phyloP scores from a whole-genome alignment of 2,888 invertebrate genomes.

The Carabus problematicus region DNA sequence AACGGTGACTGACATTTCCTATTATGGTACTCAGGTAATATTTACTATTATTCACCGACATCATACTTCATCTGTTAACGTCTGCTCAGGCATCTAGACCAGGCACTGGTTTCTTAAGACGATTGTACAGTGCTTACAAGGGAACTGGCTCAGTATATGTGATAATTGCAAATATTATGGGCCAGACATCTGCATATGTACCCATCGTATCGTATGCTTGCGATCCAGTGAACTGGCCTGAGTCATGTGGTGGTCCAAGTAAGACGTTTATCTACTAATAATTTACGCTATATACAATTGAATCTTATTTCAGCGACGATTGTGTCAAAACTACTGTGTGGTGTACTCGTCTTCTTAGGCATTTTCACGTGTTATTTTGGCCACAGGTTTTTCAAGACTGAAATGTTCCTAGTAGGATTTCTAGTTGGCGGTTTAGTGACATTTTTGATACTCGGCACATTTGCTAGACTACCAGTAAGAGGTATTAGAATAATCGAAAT shows the following conservation, averaged over 20 bases:
- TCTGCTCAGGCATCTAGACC: slow-evolving; percentile 52
- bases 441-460: slow-evolving; percentile 59
- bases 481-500: slow-evolving; percentile 40
- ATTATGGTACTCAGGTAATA: slow-evolving; percentile 64
- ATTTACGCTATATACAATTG: neutral
- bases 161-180: slow-evolving; percentile 61
- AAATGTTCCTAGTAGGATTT: slow-evolving; percentile 69
- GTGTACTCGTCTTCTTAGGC: slow-evolving; percentile 66
- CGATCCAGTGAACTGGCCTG: slow-evolving; percentile 58
- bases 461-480: slow-evolving; percentile 32
- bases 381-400: slow-evolving; percentile 68
- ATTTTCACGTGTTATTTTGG: slow-evolving; percentile 69
- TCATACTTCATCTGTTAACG: neutral
- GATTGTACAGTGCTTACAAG: slow-evolving; percentile 66
- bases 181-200: slow-evolving; percentile 69
- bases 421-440: slow-evolving; percentile 65
- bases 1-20: slow-evolving; percentile 62
- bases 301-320: slow-evolving; percentile 56
- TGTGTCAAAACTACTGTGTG: slow-evolving; percentile 63
- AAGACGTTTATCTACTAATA: slow-evolving; percentile 51
- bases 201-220: slow-evolving; percentile 74
- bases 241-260: slow-evolving; percentile 65
- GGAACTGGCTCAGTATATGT: slow-evolving; percentile 69
- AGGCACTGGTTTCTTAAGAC: slow-evolving; percentile 55
- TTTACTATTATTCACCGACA: slow-evolving; percentile 21